Base-by-base conservation (phyloP, 2,888 invertebrate genomes). In the Neocrepidodera transversa region DNA sequence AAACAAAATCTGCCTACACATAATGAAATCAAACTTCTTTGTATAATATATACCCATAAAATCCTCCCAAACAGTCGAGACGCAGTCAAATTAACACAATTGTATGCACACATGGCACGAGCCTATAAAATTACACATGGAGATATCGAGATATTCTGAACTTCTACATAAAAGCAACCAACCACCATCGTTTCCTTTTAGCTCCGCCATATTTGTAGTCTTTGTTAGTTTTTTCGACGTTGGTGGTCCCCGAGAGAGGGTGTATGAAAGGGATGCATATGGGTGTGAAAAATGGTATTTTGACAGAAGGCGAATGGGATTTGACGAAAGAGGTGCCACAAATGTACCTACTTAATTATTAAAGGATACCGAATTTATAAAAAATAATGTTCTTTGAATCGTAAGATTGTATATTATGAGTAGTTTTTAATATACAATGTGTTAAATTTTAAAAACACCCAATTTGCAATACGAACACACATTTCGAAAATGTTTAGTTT, bases 71-170 rank as follows among this genome's bases (percentile, higher is more conserved):
- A n/a, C n/a, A n/a, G n/a, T n/a, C n/a, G n/a, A n/a, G n/a, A n/a
- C n/a, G n/a, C n/a, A n/a, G n/a, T n/a, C n/a, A n/a, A n/a, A n/a
- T n/a, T n/a, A n/a, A n/a, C n/a, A n/a, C 38, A 38, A n/a, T 2
- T 17, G 10, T 17, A 10, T 4, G 1, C 38, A 38, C 38, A 38
- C 17, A 38, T 38, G 38, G 16, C 17, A 38, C 38, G 17, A 38
- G 38, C 16, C 38, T 38, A 38, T 38, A 38, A 38, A 38, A 38
- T 38, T 38, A 38, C 4, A 38, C 7, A 38, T 38, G 13, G 11
- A 38, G 1, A 7, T 17, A 17, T 17, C 10, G 17, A 38, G 14
- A 17, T n/a, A n/a, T 38, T 6, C 38, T 5, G 17, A 11, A 8
- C 14, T 8, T 38, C 3, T 10, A 38, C 32, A 38, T 17, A 38